Conservation (phyloP, 2,888 invertebrate species). For the Drosophila quinaria region DNA sequence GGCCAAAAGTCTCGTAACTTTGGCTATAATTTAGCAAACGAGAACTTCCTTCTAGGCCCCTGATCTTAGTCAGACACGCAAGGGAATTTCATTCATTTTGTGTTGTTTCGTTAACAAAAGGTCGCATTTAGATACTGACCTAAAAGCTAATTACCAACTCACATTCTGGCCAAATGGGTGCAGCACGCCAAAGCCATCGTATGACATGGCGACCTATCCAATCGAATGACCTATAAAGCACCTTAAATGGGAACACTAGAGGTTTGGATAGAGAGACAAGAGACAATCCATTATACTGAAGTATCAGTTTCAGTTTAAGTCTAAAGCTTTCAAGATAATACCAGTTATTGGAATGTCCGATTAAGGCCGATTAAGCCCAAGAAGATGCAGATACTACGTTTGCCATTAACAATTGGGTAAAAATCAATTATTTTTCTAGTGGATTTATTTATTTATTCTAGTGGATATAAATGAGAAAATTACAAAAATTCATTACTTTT, state of each 20-base stretch:
- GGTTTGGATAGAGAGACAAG: neutral
- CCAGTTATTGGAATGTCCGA: neutral
- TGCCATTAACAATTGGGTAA: neutral
- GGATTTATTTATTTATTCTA: no score
- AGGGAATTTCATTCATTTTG: constrained; percentile 52
- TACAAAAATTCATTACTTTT: no score
- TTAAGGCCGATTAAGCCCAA: neutral
- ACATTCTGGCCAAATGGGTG: constrained; percentile 51
- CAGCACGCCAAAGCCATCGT: constrained; percentile 25
- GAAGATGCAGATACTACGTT: no score
- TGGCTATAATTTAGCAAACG: constrained; percentile 42
- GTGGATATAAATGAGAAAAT: no score
- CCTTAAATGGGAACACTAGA: constrained; percentile 21
- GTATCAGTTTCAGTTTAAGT: neutral
- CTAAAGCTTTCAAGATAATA: neutral
- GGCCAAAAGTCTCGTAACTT: constrained; percentile 39
- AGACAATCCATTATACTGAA: neutral
- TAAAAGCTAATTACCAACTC: constrained; percentile 55
- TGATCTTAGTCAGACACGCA: constrained; percentile 60
- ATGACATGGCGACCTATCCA: constrained; percentile 49
- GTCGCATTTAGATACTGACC: constrained; percentile 55
- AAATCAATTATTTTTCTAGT: no score
- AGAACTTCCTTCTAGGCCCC: constrained; percentile 18
- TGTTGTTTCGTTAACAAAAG: constrained; percentile 46
- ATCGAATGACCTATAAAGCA: constrained; percentile 44